Base-by-base conservation (phyloP, 2,113 vertebrate genomes). In the Sigmodon hispidus region DNA sequence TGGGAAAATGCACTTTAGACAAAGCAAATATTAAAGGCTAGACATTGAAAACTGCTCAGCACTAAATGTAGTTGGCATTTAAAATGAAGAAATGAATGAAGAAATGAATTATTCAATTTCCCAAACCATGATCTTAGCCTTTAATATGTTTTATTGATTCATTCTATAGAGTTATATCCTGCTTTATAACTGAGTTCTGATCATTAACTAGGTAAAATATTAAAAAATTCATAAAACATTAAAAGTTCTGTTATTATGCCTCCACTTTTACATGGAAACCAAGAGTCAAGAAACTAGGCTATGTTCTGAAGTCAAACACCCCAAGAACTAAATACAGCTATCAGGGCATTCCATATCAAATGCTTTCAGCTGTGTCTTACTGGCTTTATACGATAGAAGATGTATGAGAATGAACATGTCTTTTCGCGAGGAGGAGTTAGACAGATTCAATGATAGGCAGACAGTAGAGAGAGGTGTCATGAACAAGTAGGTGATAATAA, bases 1-100 rank as follows among this genome's bases (percentile, higher is more conserved):
- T 72, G 13, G 22, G n/a, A 89, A 95, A 95, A 26, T 24, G 1
- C 21, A 86, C 43, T 86, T 91, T 40, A 92, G 19, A 72, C 22
- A 63, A 91, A 83, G 65, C 21, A 93, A 75, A 91, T 90, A 87
- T 93, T 87, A 75, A 93, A 91, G 15, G 0, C 26, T 80, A 72
- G 8, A 73, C 55, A 52, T 57, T 72, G 6, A 26, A 81, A 85
- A 84, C n/a, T 76, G 2, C 31, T 93, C 93, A 45, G 1, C 11
- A 70, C 52, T 90, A 50, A 89, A 84, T 63, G 17, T 40, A 75
- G 21, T 52, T 95, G 73, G 16, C 59, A 88, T 90, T 93, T 43
- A 79, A 94, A 91, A 80, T 95, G 24, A 94, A 91, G 24, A 57
- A 90, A 93, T 92, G 31, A 90, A 67, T 81, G 45, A 93, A 79